phyloP scores from a whole-genome alignment of 2,888 invertebrate genomes.

The Perithous albicinctus region DNA sequence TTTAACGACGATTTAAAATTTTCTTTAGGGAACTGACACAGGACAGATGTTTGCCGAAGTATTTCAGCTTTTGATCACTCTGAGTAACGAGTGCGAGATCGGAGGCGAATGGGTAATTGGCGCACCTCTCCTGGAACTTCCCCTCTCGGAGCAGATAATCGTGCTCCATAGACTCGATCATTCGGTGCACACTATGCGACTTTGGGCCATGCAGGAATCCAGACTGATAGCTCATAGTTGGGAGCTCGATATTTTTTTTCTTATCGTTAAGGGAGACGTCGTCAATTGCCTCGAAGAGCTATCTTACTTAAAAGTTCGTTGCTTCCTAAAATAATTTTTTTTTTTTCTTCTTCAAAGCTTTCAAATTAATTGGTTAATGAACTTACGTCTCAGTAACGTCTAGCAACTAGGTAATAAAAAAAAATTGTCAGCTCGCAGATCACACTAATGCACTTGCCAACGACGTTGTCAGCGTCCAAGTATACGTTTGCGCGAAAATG shows the following conservation, averaged over 20 bases:
- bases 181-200: conserved; percentile 91
- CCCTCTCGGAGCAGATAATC: conserved; percentile 93
- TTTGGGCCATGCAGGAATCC: conserved; percentile 92
- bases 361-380: neutral
- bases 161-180: conserved; percentile 92
- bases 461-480: conserved; percentile 89
- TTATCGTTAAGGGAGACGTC: conserved; percentile 83
- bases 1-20: neutral
- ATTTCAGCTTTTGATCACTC: conserved; percentile 89
- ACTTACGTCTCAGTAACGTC: neutral
- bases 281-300: conserved; percentile 81
- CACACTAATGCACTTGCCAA: conserved; percentile 87
- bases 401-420: conserved; percentile 7
- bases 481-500: conserved; percentile 92
- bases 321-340: conserved; percentile 74
- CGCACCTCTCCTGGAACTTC: conserved; percentile 91
- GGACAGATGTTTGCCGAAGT: conserved; percentile 88
- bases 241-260: conserved; percentile 91
- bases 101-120: conserved; percentile 90
- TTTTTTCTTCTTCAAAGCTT: neutral
- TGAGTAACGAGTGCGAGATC: conserved; percentile 92
- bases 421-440: conserved; percentile 87
- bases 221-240: conserved; percentile 90
- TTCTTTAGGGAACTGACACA: conserved; percentile 86
- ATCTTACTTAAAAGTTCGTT: conserved; percentile 80